phyloP scores from a whole-genome alignment of 2,797 vertebrate species.

The Cuculus canorus region DNA sequence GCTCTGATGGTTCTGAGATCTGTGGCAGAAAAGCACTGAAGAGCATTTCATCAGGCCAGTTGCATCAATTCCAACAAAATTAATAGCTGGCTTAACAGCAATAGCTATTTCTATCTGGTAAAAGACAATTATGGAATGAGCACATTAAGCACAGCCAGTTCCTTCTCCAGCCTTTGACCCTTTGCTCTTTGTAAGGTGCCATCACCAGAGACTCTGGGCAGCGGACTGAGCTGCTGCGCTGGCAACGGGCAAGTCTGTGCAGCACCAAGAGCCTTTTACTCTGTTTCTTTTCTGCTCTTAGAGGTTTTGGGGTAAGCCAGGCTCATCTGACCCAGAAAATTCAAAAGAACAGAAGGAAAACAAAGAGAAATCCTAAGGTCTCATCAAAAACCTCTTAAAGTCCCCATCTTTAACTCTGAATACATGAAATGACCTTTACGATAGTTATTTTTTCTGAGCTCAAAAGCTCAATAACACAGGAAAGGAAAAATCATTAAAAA shows the following conservation, averaged over 20 bases:
- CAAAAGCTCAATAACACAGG: constrained; percentile 36
- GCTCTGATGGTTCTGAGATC: background rate
- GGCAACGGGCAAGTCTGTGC: background rate
- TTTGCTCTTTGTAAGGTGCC: background rate
- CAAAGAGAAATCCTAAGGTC: constrained; percentile 12
- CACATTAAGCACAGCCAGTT: background rate
- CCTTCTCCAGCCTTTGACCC: background rate
- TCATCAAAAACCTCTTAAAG: background rate
- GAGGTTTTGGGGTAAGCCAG: background rate
- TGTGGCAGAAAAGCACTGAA: background rate
- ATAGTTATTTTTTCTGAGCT: constrained; percentile 1
- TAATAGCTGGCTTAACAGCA: background rate
- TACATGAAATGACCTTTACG: constrained; percentile 16
- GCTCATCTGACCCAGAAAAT: background rate
- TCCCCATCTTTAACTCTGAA: background rate
- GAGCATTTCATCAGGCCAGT: background rate
- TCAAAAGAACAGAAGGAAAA: constrained; percentile 13
- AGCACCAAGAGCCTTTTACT: background rate
- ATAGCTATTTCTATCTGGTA: background rate
- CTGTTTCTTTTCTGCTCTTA: background rate
- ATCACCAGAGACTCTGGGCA: background rate
- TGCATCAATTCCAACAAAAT: background rate
- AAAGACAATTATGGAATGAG: background rate
- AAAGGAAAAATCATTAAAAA: constrained; percentile 46
- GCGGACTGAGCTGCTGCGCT: background rate